phyloP scores from a whole-genome alignment of 2,888 invertebrate species.

The Andrena haemorrhoa region DNA sequence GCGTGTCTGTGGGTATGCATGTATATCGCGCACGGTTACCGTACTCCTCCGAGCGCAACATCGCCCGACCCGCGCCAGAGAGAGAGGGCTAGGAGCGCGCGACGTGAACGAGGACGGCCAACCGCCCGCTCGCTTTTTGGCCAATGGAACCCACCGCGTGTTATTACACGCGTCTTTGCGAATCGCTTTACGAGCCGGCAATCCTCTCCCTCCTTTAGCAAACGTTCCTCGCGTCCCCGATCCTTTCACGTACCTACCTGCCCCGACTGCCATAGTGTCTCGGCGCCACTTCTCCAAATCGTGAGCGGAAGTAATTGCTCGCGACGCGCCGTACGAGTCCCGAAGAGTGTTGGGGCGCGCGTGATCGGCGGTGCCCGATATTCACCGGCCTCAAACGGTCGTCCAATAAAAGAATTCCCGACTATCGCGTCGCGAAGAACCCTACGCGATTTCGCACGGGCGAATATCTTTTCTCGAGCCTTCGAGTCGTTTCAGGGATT shows the following conservation, averaged over 20 bases:
- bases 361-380: background rate
- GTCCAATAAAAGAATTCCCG: background rate
- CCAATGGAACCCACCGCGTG: conserved; percentile 45
- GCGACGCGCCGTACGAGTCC: background rate
- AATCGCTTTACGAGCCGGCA: conserved; percentile 41
- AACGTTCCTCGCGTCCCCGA: conserved; percentile 4
- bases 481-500: background rate
- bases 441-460: background rate
- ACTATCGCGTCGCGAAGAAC: background rate
- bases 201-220: background rate
- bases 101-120: conserved; percentile 23
- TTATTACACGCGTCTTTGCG: conserved; percentile 65
- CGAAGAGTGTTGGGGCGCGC: background rate
- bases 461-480: background rate
- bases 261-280: background rate
- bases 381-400: background rate
- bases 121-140: conserved; percentile 43
- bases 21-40: conserved; percentile 45
- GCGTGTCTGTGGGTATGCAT: too few relatives aligned
- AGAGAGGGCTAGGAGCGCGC: conserved; percentile 41
- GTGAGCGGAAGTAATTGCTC: conserved; percentile 10
- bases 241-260: background rate
- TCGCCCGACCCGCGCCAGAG: conserved; percentile 44
- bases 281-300: conserved; percentile 17
- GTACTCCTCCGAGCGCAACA: conserved; percentile 54